A percentile compares a stretch with the other conserved stretches of the same genome.
phyloP scores from a whole-genome alignment of 2,888 invertebrate species.

The Incurvaria masculella region DNA sequence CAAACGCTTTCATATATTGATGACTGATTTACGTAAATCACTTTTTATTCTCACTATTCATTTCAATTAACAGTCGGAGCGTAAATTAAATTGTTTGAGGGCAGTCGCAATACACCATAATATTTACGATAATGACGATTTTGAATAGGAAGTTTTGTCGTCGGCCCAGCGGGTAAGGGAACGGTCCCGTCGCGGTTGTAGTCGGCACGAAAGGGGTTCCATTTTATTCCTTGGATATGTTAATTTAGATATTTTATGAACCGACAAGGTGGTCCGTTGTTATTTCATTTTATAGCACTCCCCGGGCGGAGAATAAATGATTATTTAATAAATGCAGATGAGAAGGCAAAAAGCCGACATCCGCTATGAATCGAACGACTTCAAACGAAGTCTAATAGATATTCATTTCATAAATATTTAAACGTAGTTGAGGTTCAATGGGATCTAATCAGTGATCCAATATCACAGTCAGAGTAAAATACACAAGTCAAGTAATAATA shows the following conservation, averaged over 20 bases:
- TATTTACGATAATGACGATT: slow-evolving; percentile 53
- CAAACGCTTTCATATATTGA: not conserved
- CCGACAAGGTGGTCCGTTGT: slow-evolving; percentile 10
- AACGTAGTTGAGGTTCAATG: too few relatives aligned
- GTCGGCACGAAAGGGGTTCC: slow-evolving; percentile 48
- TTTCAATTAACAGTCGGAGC: slow-evolving; percentile 51
- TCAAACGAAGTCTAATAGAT: too few relatives aligned
- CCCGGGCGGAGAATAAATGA: not conserved
- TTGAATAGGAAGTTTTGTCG: slow-evolving; percentile 38
- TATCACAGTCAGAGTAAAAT: too few relatives aligned
- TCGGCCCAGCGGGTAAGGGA: slow-evolving; percentile 31
- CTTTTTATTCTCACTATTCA: slow-evolving; percentile 52
- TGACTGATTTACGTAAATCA: slow-evolving; percentile 22
- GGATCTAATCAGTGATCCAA: too few relatives aligned
- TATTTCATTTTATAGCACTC: not conserved
- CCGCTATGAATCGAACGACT: too few relatives aligned
- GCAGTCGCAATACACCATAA: slow-evolving; percentile 53
- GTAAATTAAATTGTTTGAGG: slow-evolving; percentile 56
- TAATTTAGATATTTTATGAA: slow-evolving; percentile 1
- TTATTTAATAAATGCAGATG: not conserved
- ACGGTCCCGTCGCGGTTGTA: slow-evolving; percentile 23
- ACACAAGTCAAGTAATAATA: too few relatives aligned
- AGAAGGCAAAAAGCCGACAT: not conserved
- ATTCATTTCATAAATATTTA: too few relatives aligned
- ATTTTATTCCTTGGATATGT: slow-evolving; percentile 31